Base-by-base conservation (phyloP, 2,797 vertebrate species). In the Eidolon dupreanum region DNA sequence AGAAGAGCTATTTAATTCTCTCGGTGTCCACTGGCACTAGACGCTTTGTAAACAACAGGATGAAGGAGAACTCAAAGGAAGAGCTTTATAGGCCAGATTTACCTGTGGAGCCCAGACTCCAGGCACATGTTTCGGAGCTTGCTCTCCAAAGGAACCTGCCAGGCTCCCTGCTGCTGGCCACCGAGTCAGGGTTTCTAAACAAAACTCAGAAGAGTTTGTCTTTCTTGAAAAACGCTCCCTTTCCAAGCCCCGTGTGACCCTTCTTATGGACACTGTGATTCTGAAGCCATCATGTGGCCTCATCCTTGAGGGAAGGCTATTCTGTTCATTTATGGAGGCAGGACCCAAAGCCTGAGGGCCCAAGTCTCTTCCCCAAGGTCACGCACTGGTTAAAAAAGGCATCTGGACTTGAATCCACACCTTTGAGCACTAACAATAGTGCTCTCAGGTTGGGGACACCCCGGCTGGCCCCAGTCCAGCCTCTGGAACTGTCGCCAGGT, bases 281-380 rank as follows among this genome's bases (percentile, higher is more conserved):
- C 65, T 9, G 28, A 77, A 65, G 24, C 20, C 53, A 17, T 26
- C 8, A 0, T 5, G 24, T 1, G 2, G 7, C 31, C 82, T 78
- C 41, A 5, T 10, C 24, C 82, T 36, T 16, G 53, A 2, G 36
- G 6, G 12, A 2, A 5, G 33, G 41, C 31, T 33, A 19, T 20
- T 33, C 38, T 55, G 66, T 2, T 81, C 61, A 55, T n/a, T 46
- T 90, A 61, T 3, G 16, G 53, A 88, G 66, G 28, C 43, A 36
- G 31, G 55, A 49, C 38, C 41, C 33, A 59, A 74, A 71, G n/a
- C 71, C 68, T 17, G 46, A 53, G 59, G 20, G 55, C 36, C 41
- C 22, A 46, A 81, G 8, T 10, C 71, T 82, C 90, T 92, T 93
- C 65, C 49, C 26, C 75, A 96, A 51, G 65, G 49, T 92, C 73